Evolutionary conservation across 2,888 invertebrate genomes (phyloP), one percentile per base, ranked within the genome.

Genomic region (Synergus laeviventris): DNA sequence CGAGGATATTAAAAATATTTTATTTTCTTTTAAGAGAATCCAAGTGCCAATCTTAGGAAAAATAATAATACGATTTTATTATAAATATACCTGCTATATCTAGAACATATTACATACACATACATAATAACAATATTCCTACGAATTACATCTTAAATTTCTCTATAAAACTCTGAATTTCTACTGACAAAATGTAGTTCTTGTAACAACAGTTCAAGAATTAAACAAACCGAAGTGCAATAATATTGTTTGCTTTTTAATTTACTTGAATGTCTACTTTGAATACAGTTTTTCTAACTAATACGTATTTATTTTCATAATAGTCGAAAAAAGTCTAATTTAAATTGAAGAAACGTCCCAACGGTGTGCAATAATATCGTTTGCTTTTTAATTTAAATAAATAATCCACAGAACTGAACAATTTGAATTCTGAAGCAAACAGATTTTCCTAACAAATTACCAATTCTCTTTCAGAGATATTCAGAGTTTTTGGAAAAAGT

Each of bases 21-120:
- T n/a, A 31, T 49, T 70, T 70, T 49, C 9, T 70, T 70, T 54
- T 36, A 74, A 75, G 75, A 83, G 81, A 83, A 82, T 86, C 80
- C 82, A 87, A 88, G 88, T 88, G 87, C 87, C 87, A 88, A 88
- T 88, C 83, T 81, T 87, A 88, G 84, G 83, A 78, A 84, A 81
- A 79, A 79, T 85, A 84, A 84, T 80, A 82, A 84, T 81, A 82
- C 81, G 80, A 81, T 79, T 80, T 80, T 83, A 82, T 49, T 70
- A 70, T 49, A 70, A 77, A 76, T 81, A 80, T 76, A 79, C 79
- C 79, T 76, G 74, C 49, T 70, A 31, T 62, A 62, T 62, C 11
- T 62, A 62, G 38, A 38, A 36, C 31, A 54, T 66, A 66, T 24
- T 59, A 59, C 24, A 24, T 59, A 59, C 21, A 45, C n/a, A 18